phyloP scores from a whole-genome alignment of 2,888 invertebrate species.

The Mythimna lalbum region DNA sequence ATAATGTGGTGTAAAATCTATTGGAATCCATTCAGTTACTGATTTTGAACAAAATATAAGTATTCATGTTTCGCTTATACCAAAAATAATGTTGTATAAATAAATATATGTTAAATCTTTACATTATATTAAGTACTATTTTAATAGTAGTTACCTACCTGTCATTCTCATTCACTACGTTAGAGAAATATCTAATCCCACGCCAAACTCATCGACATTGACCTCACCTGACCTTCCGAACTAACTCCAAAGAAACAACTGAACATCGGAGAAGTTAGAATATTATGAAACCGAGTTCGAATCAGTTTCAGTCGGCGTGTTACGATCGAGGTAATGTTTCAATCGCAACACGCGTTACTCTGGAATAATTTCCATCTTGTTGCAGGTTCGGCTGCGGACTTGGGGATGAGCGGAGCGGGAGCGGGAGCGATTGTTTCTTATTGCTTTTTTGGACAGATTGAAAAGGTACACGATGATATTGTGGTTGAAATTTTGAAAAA shows the following conservation, averaged over 20 bases:
- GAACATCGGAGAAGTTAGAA: slow-evolving; percentile 1
- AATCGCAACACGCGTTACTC: slow-evolving; percentile 67
- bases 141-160: no score
- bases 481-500: no score
- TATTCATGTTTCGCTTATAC: no score
- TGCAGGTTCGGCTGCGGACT: background rate
- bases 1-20: no score
- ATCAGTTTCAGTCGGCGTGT: slow-evolving; percentile 33
- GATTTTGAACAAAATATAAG: no score
- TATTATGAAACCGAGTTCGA: background rate
- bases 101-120: no score
- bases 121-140: background rate
- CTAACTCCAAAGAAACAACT: slow-evolving; percentile 14
- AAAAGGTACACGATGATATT: background rate
- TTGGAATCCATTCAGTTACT: no score
- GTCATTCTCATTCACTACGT: background rate
- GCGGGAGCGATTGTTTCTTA: background rate
- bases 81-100: no score
- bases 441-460: background rate
- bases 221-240: slow-evolving; percentile 9
- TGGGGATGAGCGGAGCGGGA: slow-evolving; percentile 11
- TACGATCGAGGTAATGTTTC: slow-evolving; percentile 60
- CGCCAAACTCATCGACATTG: background rate
- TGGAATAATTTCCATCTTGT: slow-evolving; percentile 52
- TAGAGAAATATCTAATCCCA: background rate